Percentiles rank a stretch among this genome's conserved stretches.
phyloP scores from a whole-genome alignment of 2,797 vertebrate genomes.

The Schizothorax lantsangensis region DNA sequence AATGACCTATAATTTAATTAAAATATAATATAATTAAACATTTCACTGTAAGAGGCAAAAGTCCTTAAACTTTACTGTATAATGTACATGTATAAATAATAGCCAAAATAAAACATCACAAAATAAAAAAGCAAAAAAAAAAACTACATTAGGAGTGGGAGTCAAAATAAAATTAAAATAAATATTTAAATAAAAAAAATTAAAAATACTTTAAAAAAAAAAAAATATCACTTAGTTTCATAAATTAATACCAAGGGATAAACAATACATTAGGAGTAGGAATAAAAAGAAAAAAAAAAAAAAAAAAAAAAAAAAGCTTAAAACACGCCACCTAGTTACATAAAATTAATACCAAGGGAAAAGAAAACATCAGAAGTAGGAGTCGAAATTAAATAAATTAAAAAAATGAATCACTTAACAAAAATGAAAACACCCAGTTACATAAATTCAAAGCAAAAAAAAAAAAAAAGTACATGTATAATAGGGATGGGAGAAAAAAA shows the following conservation, averaged over 20 bases:
- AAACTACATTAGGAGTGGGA: too few relatives aligned
- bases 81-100: not conserved
- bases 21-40: not conserved
- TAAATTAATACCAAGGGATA: not conserved
- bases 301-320: not conserved
- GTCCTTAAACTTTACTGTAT: not conserved
- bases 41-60: not conserved
- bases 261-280: not conserved
- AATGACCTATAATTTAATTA: not conserved
- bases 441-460: too few relatives aligned
- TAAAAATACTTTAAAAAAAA: not conserved
- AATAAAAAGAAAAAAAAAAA: not conserved
- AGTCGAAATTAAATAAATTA: not conserved
- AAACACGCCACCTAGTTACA: not conserved
- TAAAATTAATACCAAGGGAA: not conserved
- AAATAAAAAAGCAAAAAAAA: too few relatives aligned
- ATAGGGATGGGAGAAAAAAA: too few relatives aligned
- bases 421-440: not conserved
- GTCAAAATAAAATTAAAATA: not conserved
- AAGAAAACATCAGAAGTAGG: not conserved
- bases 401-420: not conserved
- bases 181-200: not conserved
- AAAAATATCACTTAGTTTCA: not conserved
- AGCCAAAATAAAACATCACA: not conserved
- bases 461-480: too few relatives aligned